Conservation (phyloP, 2,113 vertebrate genomes). For the Tragelaphus imberbis region DNA sequence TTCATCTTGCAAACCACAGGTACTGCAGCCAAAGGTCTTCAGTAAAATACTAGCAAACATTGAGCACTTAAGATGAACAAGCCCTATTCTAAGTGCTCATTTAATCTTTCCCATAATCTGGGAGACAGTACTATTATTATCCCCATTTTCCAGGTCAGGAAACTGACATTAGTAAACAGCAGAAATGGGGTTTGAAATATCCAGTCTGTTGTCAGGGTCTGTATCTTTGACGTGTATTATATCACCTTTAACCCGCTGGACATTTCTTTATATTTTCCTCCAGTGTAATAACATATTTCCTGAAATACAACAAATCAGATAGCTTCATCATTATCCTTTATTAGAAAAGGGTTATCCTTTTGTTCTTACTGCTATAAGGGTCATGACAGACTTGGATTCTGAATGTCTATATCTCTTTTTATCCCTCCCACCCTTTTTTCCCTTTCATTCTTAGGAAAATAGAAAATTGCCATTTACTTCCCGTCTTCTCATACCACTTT, state of each 20-base stretch:
- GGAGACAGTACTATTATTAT: not conserved
- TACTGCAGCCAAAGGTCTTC: not conserved
- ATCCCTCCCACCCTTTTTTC: not conserved
- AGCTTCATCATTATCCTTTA: not conserved
- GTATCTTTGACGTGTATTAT: not conserved
- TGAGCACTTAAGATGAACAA: not conserved
- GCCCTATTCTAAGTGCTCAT: not conserved
- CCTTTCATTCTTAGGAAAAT: not conserved
- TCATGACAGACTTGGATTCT: not conserved
- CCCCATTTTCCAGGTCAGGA: not conserved
- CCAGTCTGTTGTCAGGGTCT: not conserved
- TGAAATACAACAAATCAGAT: not conserved
- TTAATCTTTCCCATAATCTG: not conserved
- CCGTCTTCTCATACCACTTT: conserved; percentile 31
- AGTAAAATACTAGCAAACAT: not conserved
- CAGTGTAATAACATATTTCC: not conserved
- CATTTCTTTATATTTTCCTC: not conserved
- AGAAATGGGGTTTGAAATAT: not conserved
- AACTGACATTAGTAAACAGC: not conserved
- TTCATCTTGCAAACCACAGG: not conserved
- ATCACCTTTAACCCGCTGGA: not conserved
- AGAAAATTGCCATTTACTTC: conserved; percentile 58
- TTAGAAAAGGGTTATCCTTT: not conserved
- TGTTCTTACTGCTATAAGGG: not conserved
- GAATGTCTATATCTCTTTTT: not conserved